phyloP scores from a whole-genome alignment of 2,797 vertebrate genomes.

The Phalanger gymnotis region DNA sequence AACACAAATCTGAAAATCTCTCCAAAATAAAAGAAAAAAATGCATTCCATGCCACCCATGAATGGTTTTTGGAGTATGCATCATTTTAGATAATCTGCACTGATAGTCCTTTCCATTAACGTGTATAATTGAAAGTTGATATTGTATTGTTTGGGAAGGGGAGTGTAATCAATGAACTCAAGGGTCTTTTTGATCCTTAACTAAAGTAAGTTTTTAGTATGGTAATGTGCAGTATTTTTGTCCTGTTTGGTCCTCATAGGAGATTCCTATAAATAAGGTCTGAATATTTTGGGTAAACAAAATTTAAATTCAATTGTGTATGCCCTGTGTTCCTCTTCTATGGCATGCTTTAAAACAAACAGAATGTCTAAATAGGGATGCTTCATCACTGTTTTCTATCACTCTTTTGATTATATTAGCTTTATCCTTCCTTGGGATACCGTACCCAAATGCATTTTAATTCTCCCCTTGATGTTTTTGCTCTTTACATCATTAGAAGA shows the following conservation, averaged over 20 bases:
- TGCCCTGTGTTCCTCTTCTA: constrained; percentile 20
- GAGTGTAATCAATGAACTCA: background rate
- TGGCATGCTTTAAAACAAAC: constrained; percentile 37
- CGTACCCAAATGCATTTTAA: background rate
- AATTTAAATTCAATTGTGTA: constrained; percentile 43
- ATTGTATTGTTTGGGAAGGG: constrained; percentile 20
- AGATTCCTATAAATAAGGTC: constrained; percentile 42
- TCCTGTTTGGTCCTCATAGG: constrained; percentile 5
- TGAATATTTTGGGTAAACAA: constrained; percentile 3
- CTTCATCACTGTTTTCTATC: constrained; percentile 42
- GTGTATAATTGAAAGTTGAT: background rate
- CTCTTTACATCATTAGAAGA: constrained; percentile 54
- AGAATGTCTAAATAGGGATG: constrained; percentile 38
- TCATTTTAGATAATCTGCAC: background rate
- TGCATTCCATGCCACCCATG: background rate
- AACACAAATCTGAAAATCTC: background rate
- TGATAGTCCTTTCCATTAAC: background rate
- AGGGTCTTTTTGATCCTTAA: constrained; percentile 7
- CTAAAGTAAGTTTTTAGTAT: background rate
- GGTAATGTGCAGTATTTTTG: background rate
- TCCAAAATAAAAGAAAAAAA: background rate
- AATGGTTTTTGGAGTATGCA: background rate
- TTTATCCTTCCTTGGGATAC: constrained; percentile 48
- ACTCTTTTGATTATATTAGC: constrained; percentile 41
- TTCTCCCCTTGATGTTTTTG: constrained; percentile 53